These are phyloP conservation scores for Argentina silus DNA, from an alignment of 2,797 vertebrate genomes.

Conservation along the genomic window DNA sequence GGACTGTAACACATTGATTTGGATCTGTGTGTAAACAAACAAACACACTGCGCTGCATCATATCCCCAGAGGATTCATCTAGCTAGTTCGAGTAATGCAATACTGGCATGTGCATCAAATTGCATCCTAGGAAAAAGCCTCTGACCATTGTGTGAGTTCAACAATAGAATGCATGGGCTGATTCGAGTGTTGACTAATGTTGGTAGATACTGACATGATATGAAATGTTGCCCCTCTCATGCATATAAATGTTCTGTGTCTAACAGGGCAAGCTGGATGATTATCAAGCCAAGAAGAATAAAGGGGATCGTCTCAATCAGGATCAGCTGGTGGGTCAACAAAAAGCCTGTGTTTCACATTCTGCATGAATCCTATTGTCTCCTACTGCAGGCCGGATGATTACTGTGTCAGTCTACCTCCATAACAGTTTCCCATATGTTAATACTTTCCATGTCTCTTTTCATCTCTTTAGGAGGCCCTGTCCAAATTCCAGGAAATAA, in stretches of 20 bases:
- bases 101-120: background rate
- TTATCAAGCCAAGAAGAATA: slow-evolving; percentile 93
- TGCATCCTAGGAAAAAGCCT: background rate
- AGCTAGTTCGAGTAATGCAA: background rate
- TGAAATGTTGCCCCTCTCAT: background rate
- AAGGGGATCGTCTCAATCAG: slow-evolving; percentile 95
- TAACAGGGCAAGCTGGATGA: slow-evolving; percentile 94
- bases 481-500: slow-evolving; percentile 93
- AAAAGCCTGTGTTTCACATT: background rate
- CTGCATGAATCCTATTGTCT: background rate
- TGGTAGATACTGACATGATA: background rate
- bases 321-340: slow-evolving; percentile 90
- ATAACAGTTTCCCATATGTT: background rate
- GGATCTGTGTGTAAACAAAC: too few species aligned
- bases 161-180: too few species aligned
- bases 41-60: background rate
- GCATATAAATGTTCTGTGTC: slow-evolving; percentile 3
- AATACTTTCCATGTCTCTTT: background rate
- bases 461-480: slow-evolving; percentile 86
- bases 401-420: background rate
- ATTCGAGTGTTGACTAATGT: too few species aligned
- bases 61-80: background rate
- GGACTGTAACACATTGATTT: too few species aligned
- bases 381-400: background rate
- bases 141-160: background rate